A percentile compares a stretch with the other conserved stretches of the same genome.
Evolutionary conservation across 2,113 vertebrate species (phyloP).

Genomic region (Fregata magnificens): DNA sequence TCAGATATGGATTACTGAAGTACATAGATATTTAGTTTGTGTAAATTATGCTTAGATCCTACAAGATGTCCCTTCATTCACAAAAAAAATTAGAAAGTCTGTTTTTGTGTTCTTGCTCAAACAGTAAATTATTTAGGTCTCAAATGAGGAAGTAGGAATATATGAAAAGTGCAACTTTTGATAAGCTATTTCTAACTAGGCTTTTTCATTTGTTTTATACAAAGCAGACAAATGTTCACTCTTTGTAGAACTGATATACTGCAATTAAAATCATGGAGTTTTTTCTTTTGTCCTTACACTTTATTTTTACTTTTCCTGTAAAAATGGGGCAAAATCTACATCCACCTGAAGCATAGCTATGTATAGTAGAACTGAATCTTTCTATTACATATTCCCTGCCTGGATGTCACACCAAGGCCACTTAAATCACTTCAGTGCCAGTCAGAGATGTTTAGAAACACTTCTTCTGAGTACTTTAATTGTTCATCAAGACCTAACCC

Average conservation of each 20-base stretch:
- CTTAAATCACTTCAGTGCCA: conserved; percentile 10
- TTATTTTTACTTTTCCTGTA: neutral
- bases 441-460: conserved; percentile 5
- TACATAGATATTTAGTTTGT: neutral
- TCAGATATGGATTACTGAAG: neutral
- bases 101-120: neutral
- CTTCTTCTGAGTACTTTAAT: neutral
- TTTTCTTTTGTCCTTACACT: neutral
- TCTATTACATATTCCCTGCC: neutral
- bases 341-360: neutral
- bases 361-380: neutral
- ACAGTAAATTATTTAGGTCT: neutral
- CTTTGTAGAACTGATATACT: neutral
- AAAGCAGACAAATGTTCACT: neutral
- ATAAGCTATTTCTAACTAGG: neutral
- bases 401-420: neutral
- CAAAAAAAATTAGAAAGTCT: neutral
- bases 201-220: neutral
- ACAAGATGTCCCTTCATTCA: neutral
- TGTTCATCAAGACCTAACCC: conserved; percentile 24
- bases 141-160: neutral
- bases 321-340: neutral
- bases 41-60: neutral
- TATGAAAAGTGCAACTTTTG: neutral
- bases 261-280: neutral